These are phyloP conservation scores for Phoeniculus purpureus DNA, from an alignment of 2,797 vertebrate species.

Conservation along the genomic window DNA sequence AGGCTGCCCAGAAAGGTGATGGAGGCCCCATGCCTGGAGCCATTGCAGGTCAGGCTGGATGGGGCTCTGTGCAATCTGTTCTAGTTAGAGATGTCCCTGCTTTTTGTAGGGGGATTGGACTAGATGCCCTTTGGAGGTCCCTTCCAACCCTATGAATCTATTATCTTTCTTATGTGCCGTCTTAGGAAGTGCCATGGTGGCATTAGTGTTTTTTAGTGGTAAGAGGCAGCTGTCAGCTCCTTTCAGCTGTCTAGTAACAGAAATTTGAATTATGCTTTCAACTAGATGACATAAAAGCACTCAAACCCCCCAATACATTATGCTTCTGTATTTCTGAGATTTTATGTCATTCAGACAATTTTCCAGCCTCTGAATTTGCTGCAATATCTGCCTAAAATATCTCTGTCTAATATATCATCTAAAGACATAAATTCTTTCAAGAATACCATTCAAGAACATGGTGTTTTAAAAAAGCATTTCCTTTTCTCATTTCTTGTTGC, in stretches of 20 bases:
- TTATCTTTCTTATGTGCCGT: neutral
- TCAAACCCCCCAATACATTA: neutral
- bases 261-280: neutral
- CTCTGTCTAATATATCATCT: neutral
- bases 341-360: neutral
- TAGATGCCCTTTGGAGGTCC: no score
- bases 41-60: no score
- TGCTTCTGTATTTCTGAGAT: neutral
- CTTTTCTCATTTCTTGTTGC: neutral
- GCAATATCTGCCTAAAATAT: neutral
- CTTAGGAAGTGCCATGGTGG: neutral
- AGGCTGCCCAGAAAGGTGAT: no score
- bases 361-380: neutral
- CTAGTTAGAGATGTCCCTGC: no score
- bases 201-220: neutral
- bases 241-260: neutral
- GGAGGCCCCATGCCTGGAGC: no score
- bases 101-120: no score
- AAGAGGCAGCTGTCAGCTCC: neutral
- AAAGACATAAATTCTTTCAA: neutral
- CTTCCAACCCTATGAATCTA: no score
- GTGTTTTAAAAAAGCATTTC: neutral
- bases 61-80: no score
- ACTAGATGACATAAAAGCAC: neutral
- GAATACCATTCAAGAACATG: rapidly evolving